Conservation (phyloP, 2,113 vertebrate species). For the Phainopepla nitens region DNA sequence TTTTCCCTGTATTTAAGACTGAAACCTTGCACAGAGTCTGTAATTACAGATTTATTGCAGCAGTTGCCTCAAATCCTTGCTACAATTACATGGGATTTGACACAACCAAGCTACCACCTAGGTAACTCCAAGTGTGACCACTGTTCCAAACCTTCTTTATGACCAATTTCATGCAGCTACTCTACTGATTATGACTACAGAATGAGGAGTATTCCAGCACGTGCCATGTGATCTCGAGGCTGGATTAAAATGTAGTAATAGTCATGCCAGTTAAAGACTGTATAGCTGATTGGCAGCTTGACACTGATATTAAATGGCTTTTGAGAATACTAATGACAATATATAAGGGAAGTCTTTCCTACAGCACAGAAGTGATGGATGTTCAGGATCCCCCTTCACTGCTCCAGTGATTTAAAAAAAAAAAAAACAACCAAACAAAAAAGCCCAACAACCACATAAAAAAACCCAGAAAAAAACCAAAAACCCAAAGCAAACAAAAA, state of each 20-base stretch:
- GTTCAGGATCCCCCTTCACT: background rate
- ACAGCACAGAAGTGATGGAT: background rate
- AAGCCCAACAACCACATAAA: background rate
- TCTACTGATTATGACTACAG: background rate
- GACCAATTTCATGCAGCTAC: background rate
- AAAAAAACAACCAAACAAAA: background rate
- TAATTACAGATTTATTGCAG: background rate
- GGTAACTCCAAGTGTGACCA: background rate
- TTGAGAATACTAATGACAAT: background rate
- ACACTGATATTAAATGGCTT: background rate
- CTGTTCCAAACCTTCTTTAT: background rate
- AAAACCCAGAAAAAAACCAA: no score
- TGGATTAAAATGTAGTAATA: background rate
- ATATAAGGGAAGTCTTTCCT: background rate
- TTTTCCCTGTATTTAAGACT: background rate
- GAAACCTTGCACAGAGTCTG: background rate
- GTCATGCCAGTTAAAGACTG: background rate
- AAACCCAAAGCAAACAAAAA: background rate
- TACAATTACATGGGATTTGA: background rate
- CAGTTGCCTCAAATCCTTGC: background rate
- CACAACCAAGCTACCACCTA: background rate
- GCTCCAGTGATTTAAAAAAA: background rate
- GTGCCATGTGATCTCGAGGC: background rate
- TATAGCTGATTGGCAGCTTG: background rate
- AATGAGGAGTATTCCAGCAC: background rate